Conservation (phyloP, 2,113 vertebrate species). For the Hirundichthys speculiger region DNA sequence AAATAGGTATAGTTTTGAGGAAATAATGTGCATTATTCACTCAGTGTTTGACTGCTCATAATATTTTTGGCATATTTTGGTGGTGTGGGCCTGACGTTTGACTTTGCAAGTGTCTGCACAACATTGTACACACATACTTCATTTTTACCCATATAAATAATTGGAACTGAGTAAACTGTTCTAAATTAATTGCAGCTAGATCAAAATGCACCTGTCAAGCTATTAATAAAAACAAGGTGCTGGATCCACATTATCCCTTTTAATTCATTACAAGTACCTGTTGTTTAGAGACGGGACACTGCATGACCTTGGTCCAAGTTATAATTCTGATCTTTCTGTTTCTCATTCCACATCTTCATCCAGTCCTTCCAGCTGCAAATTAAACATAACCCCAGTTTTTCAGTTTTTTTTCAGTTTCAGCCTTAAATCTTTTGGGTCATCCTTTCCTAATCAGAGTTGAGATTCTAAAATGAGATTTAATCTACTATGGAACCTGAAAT, state of each 20-base stretch:
- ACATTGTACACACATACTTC: too few relatives aligned
- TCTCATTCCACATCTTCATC: slow-evolving; percentile 1
- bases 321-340: slow-evolving; percentile 5
- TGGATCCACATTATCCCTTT: background rate
- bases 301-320: background rate
- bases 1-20: too few relatives aligned
- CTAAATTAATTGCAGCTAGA: slow-evolving; percentile 3
- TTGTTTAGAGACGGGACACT: slow-evolving; percentile 3
- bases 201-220: slow-evolving; percentile 15
- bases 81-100: too few relatives aligned
- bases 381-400: too few relatives aligned
- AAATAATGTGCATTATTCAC: too few relatives aligned
- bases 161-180: background rate
- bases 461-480: too few relatives aligned
- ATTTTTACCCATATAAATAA: too few relatives aligned
- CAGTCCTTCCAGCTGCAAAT: background rate
- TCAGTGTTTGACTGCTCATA: too few relatives aligned
- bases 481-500: too few relatives aligned
- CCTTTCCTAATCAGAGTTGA: slow-evolving; percentile 1
- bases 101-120: too few relatives aligned
- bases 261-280: slow-evolving; percentile 8
- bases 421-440: slow-evolving; percentile 1
- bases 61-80: too few relatives aligned
- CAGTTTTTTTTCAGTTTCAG: background rate
- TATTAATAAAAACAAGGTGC: slow-evolving; percentile 5